These are phyloP conservation scores for Thamnophis elegans DNA, from an alignment of 2,797 vertebrate genomes.

Conservation along the genomic window DNA sequence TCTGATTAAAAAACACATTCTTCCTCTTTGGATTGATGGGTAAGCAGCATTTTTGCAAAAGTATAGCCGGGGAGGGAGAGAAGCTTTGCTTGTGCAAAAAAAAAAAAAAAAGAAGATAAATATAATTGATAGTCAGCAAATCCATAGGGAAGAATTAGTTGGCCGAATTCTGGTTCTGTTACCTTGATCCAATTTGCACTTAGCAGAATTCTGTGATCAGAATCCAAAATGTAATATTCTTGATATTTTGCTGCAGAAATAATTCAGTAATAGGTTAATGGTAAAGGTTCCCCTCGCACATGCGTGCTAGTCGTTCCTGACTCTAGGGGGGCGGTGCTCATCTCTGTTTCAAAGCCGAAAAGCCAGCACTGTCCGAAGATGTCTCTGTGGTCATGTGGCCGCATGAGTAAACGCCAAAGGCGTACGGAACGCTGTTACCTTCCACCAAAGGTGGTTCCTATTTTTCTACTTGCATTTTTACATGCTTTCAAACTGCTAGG, in stretches of 20 bases:
- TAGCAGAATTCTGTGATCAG: not conserved
- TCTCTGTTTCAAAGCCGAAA: too few relatives aligned
- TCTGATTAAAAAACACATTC: constrained; percentile 94
- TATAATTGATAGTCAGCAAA: not conserved
- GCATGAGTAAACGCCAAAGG: too few relatives aligned
- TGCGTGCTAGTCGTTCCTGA: too few relatives aligned
- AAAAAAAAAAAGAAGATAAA: not conserved
- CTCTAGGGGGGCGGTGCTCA: too few relatives aligned
- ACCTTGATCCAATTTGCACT: not conserved
- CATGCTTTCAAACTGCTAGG: too few relatives aligned
- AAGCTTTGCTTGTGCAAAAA: not conserved
- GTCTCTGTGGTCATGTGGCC: too few relatives aligned
- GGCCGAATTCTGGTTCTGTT: not conserved
- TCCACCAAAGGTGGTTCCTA: too few relatives aligned
- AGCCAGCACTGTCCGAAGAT: too few relatives aligned
- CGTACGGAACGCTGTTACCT: too few relatives aligned
- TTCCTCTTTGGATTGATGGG: constrained; percentile 96
- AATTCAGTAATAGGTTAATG: not conserved
- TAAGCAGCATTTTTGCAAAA: constrained; percentile 64
- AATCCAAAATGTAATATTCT: not conserved
- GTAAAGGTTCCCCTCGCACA: too few relatives aligned
- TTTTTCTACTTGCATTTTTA: too few relatives aligned
- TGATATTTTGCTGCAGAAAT: not conserved
- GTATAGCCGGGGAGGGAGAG: not conserved
- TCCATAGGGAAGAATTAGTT: not conserved